phyloP scores from a whole-genome alignment of 2,113 vertebrate genomes.

The Toxotes jaculatrix region DNA sequence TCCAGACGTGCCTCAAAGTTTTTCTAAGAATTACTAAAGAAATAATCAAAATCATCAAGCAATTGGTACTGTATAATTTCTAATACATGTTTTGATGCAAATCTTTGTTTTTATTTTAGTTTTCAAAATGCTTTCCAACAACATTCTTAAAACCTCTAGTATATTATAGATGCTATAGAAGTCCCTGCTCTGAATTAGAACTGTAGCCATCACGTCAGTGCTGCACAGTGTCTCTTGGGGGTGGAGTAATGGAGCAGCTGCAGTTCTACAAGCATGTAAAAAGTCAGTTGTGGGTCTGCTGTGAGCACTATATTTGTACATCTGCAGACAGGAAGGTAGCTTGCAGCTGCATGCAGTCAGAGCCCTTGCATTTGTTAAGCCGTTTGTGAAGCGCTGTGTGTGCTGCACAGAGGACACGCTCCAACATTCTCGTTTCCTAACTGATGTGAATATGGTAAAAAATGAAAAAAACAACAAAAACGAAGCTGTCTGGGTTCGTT shows the following conservation, averaged over 20 bases:
- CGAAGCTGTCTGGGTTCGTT: neutral
- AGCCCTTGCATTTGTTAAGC: neutral
- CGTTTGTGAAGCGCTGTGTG: neutral
- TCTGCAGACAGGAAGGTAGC: constrained; percentile 9
- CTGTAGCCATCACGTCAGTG: constrained; percentile 12
- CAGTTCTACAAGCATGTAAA: constrained; percentile 42
- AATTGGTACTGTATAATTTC: no score
- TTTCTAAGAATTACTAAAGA: no score
- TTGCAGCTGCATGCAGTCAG: constrained; percentile 5
- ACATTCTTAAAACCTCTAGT: neutral
- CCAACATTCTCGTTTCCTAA: neutral
- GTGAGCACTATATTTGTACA: constrained; percentile 12
- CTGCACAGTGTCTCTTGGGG: constrained; percentile 40
- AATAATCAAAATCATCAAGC: no score
- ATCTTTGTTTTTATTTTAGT: no score
- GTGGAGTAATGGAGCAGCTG: constrained; percentile 53
- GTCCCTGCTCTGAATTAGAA: no score
- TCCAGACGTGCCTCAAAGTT: no score
- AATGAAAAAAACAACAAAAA: neutral
- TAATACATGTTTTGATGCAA: no score
- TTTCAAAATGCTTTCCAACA: constrained; percentile 5
- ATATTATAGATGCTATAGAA: neutral
- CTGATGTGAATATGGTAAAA: neutral
- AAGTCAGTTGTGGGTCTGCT: constrained; percentile 30
- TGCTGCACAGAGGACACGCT: constrained; percentile 11